Evolutionary conservation across 2,113 vertebrate species (phyloP).

Genomic region (Etia nguti): DNA sequence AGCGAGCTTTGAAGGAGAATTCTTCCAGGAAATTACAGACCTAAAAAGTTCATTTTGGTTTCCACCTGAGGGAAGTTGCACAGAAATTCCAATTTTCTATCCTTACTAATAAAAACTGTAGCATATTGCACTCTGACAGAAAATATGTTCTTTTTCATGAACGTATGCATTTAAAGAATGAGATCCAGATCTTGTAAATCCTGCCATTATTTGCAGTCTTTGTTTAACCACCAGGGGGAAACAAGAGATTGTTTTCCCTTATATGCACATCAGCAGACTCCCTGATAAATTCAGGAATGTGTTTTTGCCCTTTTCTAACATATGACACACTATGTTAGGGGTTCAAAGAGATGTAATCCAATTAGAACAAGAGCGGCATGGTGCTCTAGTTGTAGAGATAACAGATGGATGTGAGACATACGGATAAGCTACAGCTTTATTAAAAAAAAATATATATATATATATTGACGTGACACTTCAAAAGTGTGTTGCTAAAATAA

Average conservation of each 20-base stretch:
- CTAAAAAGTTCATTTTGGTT: not conserved
- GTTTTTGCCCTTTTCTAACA: conserved; percentile 36
- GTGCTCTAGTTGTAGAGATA: not conserved
- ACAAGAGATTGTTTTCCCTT: not conserved
- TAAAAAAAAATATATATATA: not conserved
- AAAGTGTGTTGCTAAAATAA: not conserved
- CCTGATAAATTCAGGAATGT: conserved; percentile 27
- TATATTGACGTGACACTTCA: not conserved
- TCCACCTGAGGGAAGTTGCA: not conserved
- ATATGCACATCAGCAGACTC: not conserved
- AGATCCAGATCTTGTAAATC: not conserved
- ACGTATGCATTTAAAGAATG: not conserved
- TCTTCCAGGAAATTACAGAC: not conserved
- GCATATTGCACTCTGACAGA: not conserved
- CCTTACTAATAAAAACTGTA: not conserved
- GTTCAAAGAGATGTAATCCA: not conserved
- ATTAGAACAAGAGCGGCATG: not conserved
- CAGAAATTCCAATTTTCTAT: not conserved
- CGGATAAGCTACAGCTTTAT: not conserved
- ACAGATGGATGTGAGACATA: not conserved
- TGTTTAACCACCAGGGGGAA: conserved; percentile 44
- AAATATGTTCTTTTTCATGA: not conserved
- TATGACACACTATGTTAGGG: not conserved
- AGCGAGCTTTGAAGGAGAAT: not conserved
- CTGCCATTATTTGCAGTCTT: not conserved